These are phyloP conservation scores for Elgaria multicarinata DNA, from an alignment of 2,113 vertebrate species.

Conservation along the genomic window DNA sequence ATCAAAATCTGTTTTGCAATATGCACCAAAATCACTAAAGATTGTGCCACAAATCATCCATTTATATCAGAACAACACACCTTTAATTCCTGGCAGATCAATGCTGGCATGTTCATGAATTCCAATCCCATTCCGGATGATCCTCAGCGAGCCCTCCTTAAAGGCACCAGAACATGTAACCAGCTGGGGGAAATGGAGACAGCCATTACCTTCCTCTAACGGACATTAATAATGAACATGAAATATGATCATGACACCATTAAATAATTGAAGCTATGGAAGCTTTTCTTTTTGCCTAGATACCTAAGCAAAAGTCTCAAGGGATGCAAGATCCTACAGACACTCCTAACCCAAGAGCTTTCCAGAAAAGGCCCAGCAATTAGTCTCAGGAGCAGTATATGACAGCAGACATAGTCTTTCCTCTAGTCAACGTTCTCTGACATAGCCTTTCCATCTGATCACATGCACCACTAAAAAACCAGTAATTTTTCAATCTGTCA, in stretches of 20 bases:
- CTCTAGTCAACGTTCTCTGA: rapidly evolving
- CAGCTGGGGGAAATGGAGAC: conserved; percentile 78
- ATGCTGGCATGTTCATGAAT: conserved; percentile 99
- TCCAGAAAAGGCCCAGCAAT: neutral
- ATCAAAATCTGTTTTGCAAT: neutral
- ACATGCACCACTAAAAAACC: neutral
- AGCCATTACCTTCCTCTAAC: neutral
- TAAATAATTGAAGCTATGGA: neutral
- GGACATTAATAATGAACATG: neutral
- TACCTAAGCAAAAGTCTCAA: neutral
- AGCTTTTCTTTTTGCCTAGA: neutral
- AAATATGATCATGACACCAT: neutral
- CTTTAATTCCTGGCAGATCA: conserved; percentile 97
- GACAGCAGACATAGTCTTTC: neutral
- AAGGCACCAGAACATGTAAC: conserved; percentile 98
- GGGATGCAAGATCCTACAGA: neutral
- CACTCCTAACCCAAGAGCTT: neutral
- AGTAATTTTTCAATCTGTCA: neutral
- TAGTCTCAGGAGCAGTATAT: neutral
- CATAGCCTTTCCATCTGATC: neutral
- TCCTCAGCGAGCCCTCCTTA: conserved; percentile 95
- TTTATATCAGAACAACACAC: conserved; percentile 54
- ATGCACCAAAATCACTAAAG: neutral
- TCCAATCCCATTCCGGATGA: conserved; percentile 97
- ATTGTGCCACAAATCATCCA: neutral